phyloP scores from a whole-genome alignment of 2,888 invertebrate genomes.

The Lasioglossum figueresi region DNA sequence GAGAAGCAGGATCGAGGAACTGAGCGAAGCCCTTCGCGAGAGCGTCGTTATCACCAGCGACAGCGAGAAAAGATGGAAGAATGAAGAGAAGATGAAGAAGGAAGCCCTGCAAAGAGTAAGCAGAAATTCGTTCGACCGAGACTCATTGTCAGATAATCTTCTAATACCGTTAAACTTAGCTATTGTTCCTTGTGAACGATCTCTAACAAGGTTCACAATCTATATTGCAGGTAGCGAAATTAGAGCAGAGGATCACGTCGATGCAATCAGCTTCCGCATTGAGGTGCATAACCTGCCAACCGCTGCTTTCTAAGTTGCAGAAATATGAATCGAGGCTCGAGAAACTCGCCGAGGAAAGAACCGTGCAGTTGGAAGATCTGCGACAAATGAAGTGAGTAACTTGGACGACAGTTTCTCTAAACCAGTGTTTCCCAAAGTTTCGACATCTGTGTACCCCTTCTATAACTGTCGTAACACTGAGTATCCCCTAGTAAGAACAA shows the following conservation, averaged over 20 bases:
- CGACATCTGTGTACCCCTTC: too few species aligned
- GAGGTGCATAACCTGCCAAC: conserved; percentile 88
- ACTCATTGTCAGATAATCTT: background rate
- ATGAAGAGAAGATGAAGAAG: conserved; percentile 87
- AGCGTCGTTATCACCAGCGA: conserved; percentile 90
- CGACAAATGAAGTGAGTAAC: conserved; percentile 91
- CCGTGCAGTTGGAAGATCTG: conserved; percentile 90
- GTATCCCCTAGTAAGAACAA: too few species aligned
- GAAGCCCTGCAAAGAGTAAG: conserved; percentile 88
- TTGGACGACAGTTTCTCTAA: background rate
- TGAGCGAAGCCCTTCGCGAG: conserved; percentile 93
- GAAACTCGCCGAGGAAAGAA: conserved; percentile 87
- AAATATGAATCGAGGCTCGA: conserved; percentile 87
- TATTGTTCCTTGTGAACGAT: background rate
- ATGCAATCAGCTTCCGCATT: conserved; percentile 89
- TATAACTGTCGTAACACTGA: too few species aligned
- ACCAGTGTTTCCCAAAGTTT: too few species aligned
- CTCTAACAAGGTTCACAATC: background rate
- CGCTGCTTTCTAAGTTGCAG: conserved; percentile 87
- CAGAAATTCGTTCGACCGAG: background rate
- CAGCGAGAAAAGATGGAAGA: conserved; percentile 84
- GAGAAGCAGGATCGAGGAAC: conserved; percentile 88
- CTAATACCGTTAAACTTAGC: background rate
- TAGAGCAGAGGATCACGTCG: conserved; percentile 89
- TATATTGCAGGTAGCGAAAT: conserved; percentile 87